Base-by-base conservation (phyloP, 2,113 vertebrate species). In the Atrichornis clamosus region DNA sequence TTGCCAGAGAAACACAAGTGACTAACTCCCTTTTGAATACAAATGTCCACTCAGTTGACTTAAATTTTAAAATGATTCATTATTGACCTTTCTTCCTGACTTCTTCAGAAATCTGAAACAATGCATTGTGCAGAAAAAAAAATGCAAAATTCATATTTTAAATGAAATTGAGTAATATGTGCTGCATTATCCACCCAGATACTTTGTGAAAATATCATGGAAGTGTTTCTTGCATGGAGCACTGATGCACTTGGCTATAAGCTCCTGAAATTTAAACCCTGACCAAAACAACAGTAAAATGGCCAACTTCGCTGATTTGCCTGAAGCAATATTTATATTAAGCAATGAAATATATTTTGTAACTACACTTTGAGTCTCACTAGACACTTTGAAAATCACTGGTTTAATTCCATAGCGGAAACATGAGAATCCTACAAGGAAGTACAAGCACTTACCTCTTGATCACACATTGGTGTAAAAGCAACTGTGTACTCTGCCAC, bases 401-500 rank as follows among this genome's bases (percentile, higher is more conserved):
- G 37, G 67, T 18, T 68, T 52, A 73, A n/a, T 52, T 53, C 21
- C 69, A 21, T 1, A 80, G 9, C 21, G 26, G 32, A 77, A 80
- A 92, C 0, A 3, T 2, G 9, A 84, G 5, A 28, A 69, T 75
- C 24, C 35, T 75, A 68, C 19, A 19, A 86, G 33, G 50, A 53
- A 14, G 4, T 28, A 15, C 0, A 37, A 74, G 49, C 26, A n/a
- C 63, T 42, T 74, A 98, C 98, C 96, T 96, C 91, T n/a, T 44
- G 56, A 53, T 35, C 26, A 37, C 24, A 42, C 1, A 32, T 0
- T 23, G 72, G 22, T 50, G 91, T 81, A 89, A 97, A 97, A 87
- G 96, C 10, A 4, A 80, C 83, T 0, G n/a, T 6, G 39, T 99
- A 98, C 49, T 98, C 97, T 19, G 95, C 90, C 93, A 99, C 93